Conservation (phyloP, 2,888 invertebrate genomes). For the Microctonus aethiopoides region DNA sequence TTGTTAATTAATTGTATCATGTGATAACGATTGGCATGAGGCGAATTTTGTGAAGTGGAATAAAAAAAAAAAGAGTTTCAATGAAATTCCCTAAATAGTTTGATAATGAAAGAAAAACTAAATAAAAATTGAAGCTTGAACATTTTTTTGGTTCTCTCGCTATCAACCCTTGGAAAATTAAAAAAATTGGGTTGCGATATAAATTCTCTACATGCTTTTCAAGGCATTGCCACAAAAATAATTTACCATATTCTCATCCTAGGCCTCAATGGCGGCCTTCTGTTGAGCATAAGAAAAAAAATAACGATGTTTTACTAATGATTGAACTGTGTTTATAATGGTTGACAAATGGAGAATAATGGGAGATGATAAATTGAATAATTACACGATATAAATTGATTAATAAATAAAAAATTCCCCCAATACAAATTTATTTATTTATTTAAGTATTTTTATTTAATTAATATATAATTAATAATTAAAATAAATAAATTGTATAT, state of each 20-base stretch:
- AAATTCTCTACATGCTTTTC: background rate
- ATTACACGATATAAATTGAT: background rate
- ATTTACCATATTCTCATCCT: slow-evolving; percentile 93
- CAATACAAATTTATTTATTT: background rate
- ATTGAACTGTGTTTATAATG: slow-evolving; percentile 51
- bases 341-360: background rate
- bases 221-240: slow-evolving; percentile 30
- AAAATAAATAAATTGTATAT: too few relatives aligned
- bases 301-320: slow-evolving; percentile 58
- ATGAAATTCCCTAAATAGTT: slow-evolving; percentile 30
- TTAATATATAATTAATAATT: too few relatives aligned
- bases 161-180: slow-evolving; percentile 21
- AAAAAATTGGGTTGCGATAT: background rate
- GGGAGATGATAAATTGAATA: slow-evolving; percentile 25
- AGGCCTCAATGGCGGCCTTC: slow-evolving; percentile 89
- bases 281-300: slow-evolving; percentile 72
- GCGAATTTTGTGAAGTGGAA: slow-evolving; percentile 33
- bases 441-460: too few relatives aligned
- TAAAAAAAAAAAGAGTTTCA: slow-evolving; percentile 33
- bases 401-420: background rate
- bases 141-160: slow-evolving; percentile 20
- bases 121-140: background rate
- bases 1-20: slow-evolving; percentile 7
- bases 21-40: slow-evolving; percentile 37
- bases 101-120: background rate